Percentiles rank a stretch among this genome's conserved stretches.
Conservation (phyloP, 2,797 vertebrate species). For the Botia almorhae region DNA sequence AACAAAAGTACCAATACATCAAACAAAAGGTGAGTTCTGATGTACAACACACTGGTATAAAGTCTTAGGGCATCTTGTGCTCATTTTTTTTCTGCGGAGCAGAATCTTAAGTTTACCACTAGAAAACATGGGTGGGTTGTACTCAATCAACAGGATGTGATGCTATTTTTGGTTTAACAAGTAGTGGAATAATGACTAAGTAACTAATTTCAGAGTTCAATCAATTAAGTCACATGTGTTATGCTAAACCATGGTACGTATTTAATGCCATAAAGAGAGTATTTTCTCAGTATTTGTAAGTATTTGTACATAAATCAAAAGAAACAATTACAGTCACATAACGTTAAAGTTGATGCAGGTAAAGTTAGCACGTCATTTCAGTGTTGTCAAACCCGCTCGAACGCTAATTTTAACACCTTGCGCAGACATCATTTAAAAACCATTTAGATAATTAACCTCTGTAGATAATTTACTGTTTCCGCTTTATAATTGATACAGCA, state of each 20-base stretch:
- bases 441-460: constrained; percentile 25
- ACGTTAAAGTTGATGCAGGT: not conserved
- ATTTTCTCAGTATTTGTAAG: too few relatives aligned
- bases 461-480: constrained; percentile 21
- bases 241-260: not conserved
- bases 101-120: too few relatives aligned
- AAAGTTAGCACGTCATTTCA: not conserved
- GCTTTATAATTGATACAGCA: constrained; percentile 22
- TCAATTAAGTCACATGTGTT: not conserved
- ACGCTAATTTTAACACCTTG: not conserved
- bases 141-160: not conserved
- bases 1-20: too few relatives aligned
- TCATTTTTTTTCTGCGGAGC: too few relatives aligned
- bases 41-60: not conserved
- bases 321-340: not conserved
- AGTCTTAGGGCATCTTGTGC: too few relatives aligned
- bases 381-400: not conserved
- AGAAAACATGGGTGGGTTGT: not conserved
- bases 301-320: too few relatives aligned
- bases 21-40: not conserved
- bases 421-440: constrained; percentile 15
- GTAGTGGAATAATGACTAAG: too few relatives aligned
- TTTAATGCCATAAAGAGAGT: too few relatives aligned
- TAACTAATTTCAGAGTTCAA: too few relatives aligned
- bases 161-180: not conserved